Evolutionary conservation across 2,113 vertebrate species (phyloP).

Genomic region (Bolborhynchus lineola): DNA sequence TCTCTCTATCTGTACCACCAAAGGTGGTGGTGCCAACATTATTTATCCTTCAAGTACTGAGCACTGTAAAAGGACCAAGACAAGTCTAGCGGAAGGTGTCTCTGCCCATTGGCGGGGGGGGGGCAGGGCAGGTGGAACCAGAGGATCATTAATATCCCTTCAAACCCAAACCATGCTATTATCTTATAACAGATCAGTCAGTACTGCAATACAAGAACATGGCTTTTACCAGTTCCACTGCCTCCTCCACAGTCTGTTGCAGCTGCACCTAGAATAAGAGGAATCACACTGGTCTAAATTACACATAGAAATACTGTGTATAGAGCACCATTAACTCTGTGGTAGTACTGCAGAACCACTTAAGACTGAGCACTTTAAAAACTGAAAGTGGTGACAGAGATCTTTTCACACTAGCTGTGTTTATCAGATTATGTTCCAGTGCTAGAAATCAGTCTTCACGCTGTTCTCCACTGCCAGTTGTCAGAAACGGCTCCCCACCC

Average conservation of each 20-base stretch:
- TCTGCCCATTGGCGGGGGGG: background rate
- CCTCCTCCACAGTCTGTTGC: rapidly evolving
- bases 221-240: background rate
- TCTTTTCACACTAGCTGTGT: background rate
- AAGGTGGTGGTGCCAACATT: background rate
- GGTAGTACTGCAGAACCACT: background rate
- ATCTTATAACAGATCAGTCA: background rate
- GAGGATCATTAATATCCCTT: background rate
- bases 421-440: background rate
- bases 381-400: background rate
- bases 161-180: background rate
- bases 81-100: background rate
- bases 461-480: background rate
- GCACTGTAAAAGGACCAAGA: background rate
- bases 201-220: background rate
- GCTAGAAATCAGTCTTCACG: background rate
- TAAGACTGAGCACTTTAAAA: background rate
- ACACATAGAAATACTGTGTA: background rate
- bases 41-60: background rate
- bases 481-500: background rate
- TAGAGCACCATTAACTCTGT: background rate
- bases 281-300: background rate
- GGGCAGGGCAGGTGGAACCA: background rate
- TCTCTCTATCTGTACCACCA: background rate
- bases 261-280: background rate